Evolutionary conservation across 2,797 vertebrate species (phyloP).

Genomic region (Glyptemys insculpta): DNA sequence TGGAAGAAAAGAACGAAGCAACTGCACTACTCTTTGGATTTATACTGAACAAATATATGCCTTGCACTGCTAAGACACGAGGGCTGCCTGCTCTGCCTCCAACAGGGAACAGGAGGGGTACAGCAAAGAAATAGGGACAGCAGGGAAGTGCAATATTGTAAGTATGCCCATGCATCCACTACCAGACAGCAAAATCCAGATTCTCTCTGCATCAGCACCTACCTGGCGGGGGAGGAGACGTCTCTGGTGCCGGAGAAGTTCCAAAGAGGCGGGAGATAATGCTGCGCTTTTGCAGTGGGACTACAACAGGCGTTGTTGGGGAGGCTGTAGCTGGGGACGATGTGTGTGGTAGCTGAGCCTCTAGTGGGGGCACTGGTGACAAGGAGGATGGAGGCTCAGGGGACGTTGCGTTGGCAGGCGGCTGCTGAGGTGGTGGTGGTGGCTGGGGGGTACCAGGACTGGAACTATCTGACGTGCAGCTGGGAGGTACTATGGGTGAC

Average conservation of each 20-base stretch:
- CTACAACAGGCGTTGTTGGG: constrained; percentile 11
- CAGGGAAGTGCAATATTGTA: neutral
- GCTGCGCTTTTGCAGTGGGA: constrained; percentile 83
- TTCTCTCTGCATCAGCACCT: constrained; percentile 23
- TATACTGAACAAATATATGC: accelerated
- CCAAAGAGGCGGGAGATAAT: constrained; percentile 95
- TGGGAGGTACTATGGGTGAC: constrained; percentile 90
- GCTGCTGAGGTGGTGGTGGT: neutral
- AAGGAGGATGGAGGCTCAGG: constrained; percentile 65
- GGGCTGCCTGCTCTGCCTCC: neutral
- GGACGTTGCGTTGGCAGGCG: constrained; percentile 49
- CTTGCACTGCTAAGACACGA: neutral
- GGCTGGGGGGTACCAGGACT: constrained; percentile 93
- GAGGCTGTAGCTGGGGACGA: neutral
- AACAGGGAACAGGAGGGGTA: accelerated
- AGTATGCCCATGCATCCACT: accelerated
- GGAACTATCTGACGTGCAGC: constrained; percentile 89
- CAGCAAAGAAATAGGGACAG: neutral
- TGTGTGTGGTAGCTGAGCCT: neutral
- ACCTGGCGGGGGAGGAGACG: constrained; percentile 82
- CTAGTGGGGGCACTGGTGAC: constrained; percentile 62
- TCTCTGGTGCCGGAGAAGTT: constrained; percentile 76
- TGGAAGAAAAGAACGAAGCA: neutral
- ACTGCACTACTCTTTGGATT: neutral
- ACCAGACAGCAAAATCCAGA: neutral